These are phyloP conservation scores for Eulemur albifrons DNA, from an alignment of 2,797 vertebrate species.

Conservation along the genomic window DNA sequence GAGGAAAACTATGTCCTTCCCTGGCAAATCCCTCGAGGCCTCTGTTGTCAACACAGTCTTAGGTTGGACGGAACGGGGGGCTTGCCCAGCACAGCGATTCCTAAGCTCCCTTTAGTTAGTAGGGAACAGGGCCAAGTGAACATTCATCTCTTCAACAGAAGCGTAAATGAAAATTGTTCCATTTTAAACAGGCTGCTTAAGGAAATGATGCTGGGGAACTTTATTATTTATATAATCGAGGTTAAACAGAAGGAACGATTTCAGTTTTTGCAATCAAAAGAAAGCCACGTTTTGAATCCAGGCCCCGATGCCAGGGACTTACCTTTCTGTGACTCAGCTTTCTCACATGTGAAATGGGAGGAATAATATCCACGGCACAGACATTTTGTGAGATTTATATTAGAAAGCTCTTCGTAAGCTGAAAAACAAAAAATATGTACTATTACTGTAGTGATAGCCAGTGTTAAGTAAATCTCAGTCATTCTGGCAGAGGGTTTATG, in stretches of 20 bases:
- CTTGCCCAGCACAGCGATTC: not conserved
- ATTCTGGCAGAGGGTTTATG: not conserved
- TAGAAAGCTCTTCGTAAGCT: not conserved
- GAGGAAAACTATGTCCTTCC: constrained; percentile 57
- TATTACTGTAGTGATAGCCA: not conserved
- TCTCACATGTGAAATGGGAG: not conserved
- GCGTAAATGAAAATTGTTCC: not conserved
- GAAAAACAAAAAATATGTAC: not conserved
- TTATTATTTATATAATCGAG: not conserved
- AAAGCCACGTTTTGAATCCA: not conserved
- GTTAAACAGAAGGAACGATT: not conserved
- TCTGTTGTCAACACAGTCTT: constrained; percentile 21
- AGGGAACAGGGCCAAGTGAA: not conserved
- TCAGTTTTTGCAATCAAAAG: not conserved
- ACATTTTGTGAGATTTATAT: not conserved
- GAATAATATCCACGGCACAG: not conserved
- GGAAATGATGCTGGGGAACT: not conserved
- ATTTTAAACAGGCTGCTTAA: not conserved
- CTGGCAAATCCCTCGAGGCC: constrained; percentile 53
- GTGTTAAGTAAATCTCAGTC: not conserved
- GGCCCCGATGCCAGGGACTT: not conserved
- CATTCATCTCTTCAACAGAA: not conserved
- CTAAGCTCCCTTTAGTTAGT: not conserved
- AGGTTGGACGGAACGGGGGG: not conserved
- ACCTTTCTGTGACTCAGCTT: not conserved